A percentile compares a stretch with the other conserved stretches of the same genome.
Conservation (phyloP, 2,797 vertebrate species). For the Hoplostethus mediterraneus region DNA sequence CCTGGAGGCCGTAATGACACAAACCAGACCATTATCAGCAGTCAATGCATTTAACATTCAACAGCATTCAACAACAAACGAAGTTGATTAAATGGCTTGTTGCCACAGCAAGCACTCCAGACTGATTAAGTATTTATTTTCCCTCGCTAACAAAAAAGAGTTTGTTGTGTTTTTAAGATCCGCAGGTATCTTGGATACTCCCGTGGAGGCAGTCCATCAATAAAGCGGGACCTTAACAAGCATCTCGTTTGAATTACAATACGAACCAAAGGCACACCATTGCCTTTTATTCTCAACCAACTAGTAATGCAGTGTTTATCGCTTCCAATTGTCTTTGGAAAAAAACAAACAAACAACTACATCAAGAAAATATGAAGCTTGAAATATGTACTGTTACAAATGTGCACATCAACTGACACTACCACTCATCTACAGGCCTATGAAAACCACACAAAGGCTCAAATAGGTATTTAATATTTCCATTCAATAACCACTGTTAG, state of each 20-base stretch:
- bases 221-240: slow-evolving; percentile 42
- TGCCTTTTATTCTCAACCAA: background rate
- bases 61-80: slow-evolving; percentile 56
- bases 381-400: background rate
- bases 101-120: slow-evolving; percentile 42
- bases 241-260: slow-evolving; percentile 43
- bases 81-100: slow-evolving; percentile 70
- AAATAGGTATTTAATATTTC: slow-evolving; percentile 60
- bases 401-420: slow-evolving; percentile 29
- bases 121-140: slow-evolving; percentile 73
- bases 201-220: slow-evolving; percentile 63
- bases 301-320: slow-evolving; percentile 2
- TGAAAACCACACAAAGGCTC: slow-evolving; percentile 28
- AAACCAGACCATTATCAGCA: slow-evolving; percentile 55
- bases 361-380: background rate
- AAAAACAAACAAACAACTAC: background rate
- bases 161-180: slow-evolving; percentile 60
- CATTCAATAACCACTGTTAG: slow-evolving; percentile 44
- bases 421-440: slow-evolving; percentile 36
- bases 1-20: slow-evolving; percentile 58
- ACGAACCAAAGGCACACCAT: slow-evolving; percentile 21
- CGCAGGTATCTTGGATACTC: slow-evolving; percentile 54
- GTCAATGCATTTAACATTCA: slow-evolving; percentile 54
- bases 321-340: background rate
- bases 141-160: slow-evolving; percentile 44